phyloP scores from a whole-genome alignment of 2,113 vertebrate species.

The Nesogale talazaci region DNA sequence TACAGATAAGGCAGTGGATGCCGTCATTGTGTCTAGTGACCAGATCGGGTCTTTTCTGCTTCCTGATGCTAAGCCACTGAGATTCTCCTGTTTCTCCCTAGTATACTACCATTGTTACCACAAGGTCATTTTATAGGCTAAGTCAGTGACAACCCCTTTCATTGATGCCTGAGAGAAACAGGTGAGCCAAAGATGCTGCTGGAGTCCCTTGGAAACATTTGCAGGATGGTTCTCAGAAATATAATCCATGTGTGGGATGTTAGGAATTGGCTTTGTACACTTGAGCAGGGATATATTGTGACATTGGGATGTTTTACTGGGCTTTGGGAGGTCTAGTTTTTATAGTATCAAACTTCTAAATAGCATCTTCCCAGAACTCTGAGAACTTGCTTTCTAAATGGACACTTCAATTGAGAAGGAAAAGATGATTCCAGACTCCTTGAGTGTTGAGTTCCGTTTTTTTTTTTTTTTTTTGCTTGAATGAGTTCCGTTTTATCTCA shows the following conservation, averaged over 20 bases:
- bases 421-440: conserved; percentile 47
- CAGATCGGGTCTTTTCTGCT: background rate
- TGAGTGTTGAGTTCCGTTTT: background rate
- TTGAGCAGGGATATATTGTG: conserved; percentile 36
- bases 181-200: background rate
- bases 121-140: background rate
- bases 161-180: background rate
- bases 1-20: conserved; percentile 43
- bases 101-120: background rate
- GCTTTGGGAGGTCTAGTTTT: background rate
- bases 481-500: background rate
- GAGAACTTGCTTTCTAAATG: conserved; percentile 20
- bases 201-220: background rate
- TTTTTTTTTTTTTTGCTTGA: no score
- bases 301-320: background rate
- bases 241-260: background rate
- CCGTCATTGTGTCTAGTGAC: conserved; percentile 13
- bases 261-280: conserved; percentile 3
- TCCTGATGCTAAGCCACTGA: conserved; percentile 41
- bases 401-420: conserved; percentile 21
- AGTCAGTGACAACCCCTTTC: background rate
- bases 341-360: background rate
- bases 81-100: background rate
- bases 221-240: background rate
- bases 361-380: conserved; percentile 25